Conservation (phyloP, 2,113 vertebrate genomes). For the Pedetes capensis region DNA sequence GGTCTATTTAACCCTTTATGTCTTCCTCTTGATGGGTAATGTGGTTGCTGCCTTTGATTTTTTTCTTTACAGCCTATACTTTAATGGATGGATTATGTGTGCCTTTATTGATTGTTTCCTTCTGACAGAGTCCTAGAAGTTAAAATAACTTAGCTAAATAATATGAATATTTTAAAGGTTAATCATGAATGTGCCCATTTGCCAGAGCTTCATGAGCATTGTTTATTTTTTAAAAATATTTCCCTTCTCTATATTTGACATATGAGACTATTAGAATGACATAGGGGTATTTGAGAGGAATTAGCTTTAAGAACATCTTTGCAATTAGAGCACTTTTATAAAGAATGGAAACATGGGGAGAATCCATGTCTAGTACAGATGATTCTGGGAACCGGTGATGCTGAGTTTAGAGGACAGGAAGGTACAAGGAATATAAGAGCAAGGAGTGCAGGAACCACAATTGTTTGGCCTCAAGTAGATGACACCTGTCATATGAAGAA, state of each 20-base stretch:
- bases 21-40: background rate
- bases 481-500: background rate
- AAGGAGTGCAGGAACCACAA: accelerated
- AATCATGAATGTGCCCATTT: background rate
- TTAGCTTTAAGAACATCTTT: background rate
- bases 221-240: background rate
- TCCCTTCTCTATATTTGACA: background rate
- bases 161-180: background rate
- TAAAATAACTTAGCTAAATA: background rate
- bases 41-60: background rate
- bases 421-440: accelerated
- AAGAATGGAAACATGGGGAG: background rate
- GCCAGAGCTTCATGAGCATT: background rate
- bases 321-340: background rate
- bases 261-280: background rate
- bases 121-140: background rate
- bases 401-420: too few relatives aligned
- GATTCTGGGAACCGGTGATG: background rate
- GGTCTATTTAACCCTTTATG: background rate
- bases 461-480: background rate
- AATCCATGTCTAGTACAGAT: too few relatives aligned
- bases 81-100: background rate
- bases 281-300: background rate
- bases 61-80: background rate
- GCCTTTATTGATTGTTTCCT: background rate